Percentiles rank a stretch among this genome's conserved stretches.
Conservation (phyloP, 2,113 vertebrate genomes). For the Sceloporus tristichus region DNA sequence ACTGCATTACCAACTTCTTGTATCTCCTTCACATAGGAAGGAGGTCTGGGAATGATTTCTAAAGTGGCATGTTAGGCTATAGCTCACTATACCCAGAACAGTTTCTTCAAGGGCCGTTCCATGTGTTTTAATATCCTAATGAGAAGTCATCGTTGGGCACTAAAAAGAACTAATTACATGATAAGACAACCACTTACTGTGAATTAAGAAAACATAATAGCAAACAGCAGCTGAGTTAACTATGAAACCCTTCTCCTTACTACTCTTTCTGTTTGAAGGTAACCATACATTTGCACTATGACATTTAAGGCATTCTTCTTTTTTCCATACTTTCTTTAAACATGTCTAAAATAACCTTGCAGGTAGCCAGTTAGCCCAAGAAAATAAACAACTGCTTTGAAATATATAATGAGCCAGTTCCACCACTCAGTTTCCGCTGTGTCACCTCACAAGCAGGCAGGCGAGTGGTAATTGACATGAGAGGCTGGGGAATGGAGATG, state of each 20-base stretch:
- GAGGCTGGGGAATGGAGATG: no score
- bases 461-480: not conserved
- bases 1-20: not conserved
- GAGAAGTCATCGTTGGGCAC: not conserved
- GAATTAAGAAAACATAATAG: not conserved
- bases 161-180: not conserved
- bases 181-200: not conserved
- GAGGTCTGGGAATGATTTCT: not conserved
- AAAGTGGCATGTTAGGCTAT: not conserved
- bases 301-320: not conserved
- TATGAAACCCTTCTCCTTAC: not conserved
- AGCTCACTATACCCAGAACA: not conserved
- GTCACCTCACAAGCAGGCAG: not conserved
- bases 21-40: not conserved
- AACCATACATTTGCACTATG: not conserved
- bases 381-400: not conserved
- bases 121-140: not conserved
- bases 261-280: not conserved
- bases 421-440: not conserved
- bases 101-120: not conserved
- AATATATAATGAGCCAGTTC: not conserved
- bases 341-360: not conserved
- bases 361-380: not conserved
- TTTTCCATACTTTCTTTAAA: not conserved
- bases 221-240: not conserved